Evolutionary conservation across 2,797 vertebrate species (phyloP).

Genomic region (Hafferia zeledoni): DNA sequence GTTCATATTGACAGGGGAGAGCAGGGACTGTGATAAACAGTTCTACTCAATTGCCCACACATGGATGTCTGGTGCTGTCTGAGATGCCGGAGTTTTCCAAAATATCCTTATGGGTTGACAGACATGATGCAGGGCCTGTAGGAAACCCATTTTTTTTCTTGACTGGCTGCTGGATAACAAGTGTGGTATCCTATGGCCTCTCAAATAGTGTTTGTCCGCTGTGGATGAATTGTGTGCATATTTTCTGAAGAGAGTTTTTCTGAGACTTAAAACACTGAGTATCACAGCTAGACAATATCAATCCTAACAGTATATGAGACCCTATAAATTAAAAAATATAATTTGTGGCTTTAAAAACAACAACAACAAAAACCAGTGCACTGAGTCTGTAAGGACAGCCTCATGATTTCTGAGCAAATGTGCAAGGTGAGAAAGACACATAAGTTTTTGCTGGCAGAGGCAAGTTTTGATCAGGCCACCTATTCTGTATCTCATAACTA

Average conservation of each 20-base stretch:
- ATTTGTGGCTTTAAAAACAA: neutral
- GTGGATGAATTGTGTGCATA: accelerated
- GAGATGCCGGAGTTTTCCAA: neutral
- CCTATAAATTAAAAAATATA: neutral
- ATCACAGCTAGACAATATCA: neutral
- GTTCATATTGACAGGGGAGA: neutral
- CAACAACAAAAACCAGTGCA: neutral
- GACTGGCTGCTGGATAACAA: neutral
- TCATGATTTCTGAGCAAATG: neutral
- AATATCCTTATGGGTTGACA: constrained; percentile 25
- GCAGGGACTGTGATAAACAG: neutral
- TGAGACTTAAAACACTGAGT: neutral
- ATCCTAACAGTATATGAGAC: neutral
- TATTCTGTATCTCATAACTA: neutral
- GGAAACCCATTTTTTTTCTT: neutral
- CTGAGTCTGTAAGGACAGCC: neutral
- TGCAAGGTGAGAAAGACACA: neutral
- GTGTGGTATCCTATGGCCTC: neutral
- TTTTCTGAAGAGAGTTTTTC: neutral
- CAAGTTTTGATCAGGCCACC: neutral
- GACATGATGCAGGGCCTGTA: neutral
- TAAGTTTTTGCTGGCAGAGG: neutral
- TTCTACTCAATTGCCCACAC: neutral
- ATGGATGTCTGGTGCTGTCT: neutral
- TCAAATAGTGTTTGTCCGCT: neutral